phyloP scores from a whole-genome alignment of 1,140 invertebrate genomes.

The Thrips palmi region DNA sequence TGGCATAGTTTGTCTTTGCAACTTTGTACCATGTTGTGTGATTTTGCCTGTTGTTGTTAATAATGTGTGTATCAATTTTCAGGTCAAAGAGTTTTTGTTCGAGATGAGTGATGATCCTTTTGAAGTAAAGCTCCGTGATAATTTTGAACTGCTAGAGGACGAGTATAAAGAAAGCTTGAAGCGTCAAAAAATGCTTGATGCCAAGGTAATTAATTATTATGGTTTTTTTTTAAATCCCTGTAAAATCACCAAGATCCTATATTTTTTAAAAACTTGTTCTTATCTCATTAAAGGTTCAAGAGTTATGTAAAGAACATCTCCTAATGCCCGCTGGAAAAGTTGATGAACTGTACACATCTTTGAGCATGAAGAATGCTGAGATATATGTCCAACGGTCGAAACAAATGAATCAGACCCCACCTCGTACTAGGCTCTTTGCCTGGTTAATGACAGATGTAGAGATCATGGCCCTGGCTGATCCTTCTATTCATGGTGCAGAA shows the following conservation, averaged over 20 bases:
- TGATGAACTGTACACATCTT: slow-evolving; percentile 70
- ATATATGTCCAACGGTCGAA: slow-evolving; percentile 87
- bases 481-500: slow-evolving; percentile 63
- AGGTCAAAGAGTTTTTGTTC: slow-evolving; percentile 66
- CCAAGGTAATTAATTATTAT: slow-evolving; percentile 41
- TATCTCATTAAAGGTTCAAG: slow-evolving; percentile 28
- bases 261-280: slow-evolving; percentile 9
- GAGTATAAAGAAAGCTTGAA: slow-evolving; percentile 92
- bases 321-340: slow-evolving; percentile 70
- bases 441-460: slow-evolving; percentile 64
- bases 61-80: slow-evolving; percentile 13
- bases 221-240: background rate
- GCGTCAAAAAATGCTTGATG: slow-evolving; percentile 73
- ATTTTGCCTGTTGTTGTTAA: slow-evolving; percentile 1
- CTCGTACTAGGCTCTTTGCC: slow-evolving; percentile 57
- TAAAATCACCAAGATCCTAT: too few relatives aligned
- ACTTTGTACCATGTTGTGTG: background rate
- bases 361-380: slow-evolving; percentile 78
- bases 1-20: slow-evolving; percentile 9
- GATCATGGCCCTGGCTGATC: slow-evolving; percentile 72
- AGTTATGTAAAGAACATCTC: slow-evolving; percentile 60
- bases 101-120: slow-evolving; percentile 96
- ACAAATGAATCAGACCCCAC: slow-evolving; percentile 53
- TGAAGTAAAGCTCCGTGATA: slow-evolving; percentile 88
- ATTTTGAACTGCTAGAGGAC: slow-evolving; percentile 89